These are phyloP conservation scores for Erethizon dorsatum DNA, from an alignment of 2,797 vertebrate genomes.

Conservation along the genomic window DNA sequence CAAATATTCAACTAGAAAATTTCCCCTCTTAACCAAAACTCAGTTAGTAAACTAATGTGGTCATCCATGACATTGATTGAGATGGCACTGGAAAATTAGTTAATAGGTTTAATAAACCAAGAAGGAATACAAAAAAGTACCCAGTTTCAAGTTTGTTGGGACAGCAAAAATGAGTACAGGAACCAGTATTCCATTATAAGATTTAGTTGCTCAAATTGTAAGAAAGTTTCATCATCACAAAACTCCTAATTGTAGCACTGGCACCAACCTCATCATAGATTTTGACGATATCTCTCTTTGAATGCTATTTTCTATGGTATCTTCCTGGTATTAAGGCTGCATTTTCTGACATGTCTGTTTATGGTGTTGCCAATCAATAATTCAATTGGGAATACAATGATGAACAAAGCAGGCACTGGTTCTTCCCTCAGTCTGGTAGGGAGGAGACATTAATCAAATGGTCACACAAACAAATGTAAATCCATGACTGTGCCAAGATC, in stretches of 20 bases:
- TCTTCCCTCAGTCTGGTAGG: not conserved
- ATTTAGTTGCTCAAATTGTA: slow-evolving; percentile 41
- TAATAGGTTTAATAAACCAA: slow-evolving; percentile 25
- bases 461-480: slow-evolving; percentile 24
- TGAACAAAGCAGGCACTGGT: not conserved
- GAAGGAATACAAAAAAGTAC: not conserved
- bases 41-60: slow-evolving; percentile 41
- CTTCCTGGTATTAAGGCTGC: not conserved
- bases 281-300: not conserved
- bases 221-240: not conserved
- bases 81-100: not conserved
- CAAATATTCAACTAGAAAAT: slow-evolving; percentile 57
- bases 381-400: slow-evolving; percentile 3
- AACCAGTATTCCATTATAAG: not conserved
- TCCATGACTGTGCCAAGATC: not conserved
- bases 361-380: not conserved
- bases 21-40: slow-evolving; percentile 28
- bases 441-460: slow-evolving; percentile 54
- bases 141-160: not conserved
- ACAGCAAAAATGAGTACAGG: not conserved
- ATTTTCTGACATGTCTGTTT: not conserved
- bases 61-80: not conserved
- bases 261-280: not conserved
- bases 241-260: not conserved
- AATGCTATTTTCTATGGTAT: not conserved